phyloP scores from a whole-genome alignment of 2,113 vertebrate genomes.

The Elaphurus davidianus region DNA sequence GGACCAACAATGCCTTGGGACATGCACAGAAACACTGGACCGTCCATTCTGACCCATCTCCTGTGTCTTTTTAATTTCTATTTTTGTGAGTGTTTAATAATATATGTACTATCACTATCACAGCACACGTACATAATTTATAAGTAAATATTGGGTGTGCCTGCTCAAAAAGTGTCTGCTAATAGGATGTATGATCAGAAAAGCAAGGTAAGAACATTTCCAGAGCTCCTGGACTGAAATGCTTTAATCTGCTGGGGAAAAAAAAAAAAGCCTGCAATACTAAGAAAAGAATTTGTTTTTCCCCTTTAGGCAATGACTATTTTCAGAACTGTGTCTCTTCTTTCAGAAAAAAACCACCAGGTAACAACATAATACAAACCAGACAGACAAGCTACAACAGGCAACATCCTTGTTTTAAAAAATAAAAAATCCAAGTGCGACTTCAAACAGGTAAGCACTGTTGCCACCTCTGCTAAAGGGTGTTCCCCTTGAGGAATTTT shows the following conservation, averaged over 20 bases:
- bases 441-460: not conserved
- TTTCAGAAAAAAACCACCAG: not conserved
- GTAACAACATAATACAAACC: not conserved
- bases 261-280: not conserved
- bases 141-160: not conserved
- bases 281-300: constrained; percentile 40
- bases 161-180: not conserved
- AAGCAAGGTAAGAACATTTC: not conserved
- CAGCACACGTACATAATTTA: not conserved
- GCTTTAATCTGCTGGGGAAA: not conserved
- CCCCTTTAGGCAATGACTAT: constrained; percentile 31
- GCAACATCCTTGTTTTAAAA: not conserved
- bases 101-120: not conserved
- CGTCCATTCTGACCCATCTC: not conserved
- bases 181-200: not conserved
- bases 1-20: fast-evolving
- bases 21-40: not conserved
- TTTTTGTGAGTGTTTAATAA: constrained; percentile 32
- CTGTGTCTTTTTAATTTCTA: not conserved
- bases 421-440: not conserved
- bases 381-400: not conserved
- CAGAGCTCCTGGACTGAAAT: not conserved
- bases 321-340: constrained; percentile 2
- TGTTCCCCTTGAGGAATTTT: constrained; percentile 15
- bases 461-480: not conserved